Evolutionary conservation across 2,113 vertebrate genomes (phyloP).

Genomic region (Odontophorus gujanensis): DNA sequence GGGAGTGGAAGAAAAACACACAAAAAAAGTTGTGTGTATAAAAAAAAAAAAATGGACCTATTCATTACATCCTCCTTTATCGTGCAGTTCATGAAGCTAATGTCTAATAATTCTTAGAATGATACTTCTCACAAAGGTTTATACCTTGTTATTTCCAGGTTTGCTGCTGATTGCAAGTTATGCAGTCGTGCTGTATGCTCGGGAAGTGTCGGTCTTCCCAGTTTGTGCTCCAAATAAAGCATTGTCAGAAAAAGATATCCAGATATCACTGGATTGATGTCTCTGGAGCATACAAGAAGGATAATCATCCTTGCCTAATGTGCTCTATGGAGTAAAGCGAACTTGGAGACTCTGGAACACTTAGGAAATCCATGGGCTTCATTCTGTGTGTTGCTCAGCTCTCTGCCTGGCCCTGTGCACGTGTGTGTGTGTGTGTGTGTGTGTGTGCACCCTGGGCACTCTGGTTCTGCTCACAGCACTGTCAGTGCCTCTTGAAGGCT

Average conservation of each 20-base stretch:
- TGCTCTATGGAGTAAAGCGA: not conserved
- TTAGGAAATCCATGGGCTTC: not conserved
- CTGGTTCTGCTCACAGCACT: not conserved
- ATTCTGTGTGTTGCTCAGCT: not conserved
- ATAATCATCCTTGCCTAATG: not conserved
- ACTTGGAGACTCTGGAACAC: not conserved
- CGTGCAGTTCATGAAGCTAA: not conserved
- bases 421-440: rapidly evolving
- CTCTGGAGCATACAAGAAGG: not conserved
- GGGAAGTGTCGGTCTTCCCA: not conserved
- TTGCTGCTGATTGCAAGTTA: not conserved
- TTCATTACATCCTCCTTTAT: not conserved
- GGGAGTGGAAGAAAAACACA: not conserved
- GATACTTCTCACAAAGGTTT: not conserved
- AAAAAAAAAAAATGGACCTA: not conserved
- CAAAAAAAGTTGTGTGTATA: not conserved
- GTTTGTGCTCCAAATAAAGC: not conserved
- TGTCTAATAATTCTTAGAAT: not conserved
- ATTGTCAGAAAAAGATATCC: not conserved
- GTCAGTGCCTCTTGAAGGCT: not conserved
- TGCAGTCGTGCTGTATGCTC: not conserved
- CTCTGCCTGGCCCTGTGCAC: not conserved
- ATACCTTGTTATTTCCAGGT: not conserved
- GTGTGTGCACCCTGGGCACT: rapidly evolving
- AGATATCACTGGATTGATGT: not conserved